Evolutionary conservation across 2,113 vertebrate species (phyloP).

Genomic region (Pao palembangensis): DNA sequence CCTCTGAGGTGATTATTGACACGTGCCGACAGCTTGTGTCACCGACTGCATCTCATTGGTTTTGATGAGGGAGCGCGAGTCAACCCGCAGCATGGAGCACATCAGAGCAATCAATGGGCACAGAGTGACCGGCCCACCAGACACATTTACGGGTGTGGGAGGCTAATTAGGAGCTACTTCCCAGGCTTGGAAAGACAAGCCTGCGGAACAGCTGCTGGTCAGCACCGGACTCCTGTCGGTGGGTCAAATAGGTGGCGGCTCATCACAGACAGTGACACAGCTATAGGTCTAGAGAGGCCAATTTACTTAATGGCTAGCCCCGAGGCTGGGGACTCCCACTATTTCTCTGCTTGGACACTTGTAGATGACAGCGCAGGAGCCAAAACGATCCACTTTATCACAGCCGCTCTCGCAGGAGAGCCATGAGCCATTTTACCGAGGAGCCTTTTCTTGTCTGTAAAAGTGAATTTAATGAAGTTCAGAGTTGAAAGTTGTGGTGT

Average conservation of each 20-base stretch:
- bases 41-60: constrained; percentile 46
- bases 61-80: constrained; percentile 64
- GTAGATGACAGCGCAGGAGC: constrained; percentile 61
- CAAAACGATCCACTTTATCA: constrained; percentile 64
- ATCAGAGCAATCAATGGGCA: constrained; percentile 72
- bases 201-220: constrained; percentile 77
- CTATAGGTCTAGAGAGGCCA: constrained; percentile 72
- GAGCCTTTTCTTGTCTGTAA: constrained; percentile 45
- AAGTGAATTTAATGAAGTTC: constrained; percentile 49
- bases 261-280: constrained; percentile 70
- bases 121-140: constrained; percentile 67
- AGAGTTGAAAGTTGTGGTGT: constrained; percentile 18
- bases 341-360: constrained; percentile 65
- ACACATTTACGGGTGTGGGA: constrained; percentile 80
- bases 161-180: constrained; percentile 79
- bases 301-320: constrained; percentile 75
- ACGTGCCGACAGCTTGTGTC: constrained; percentile 45
- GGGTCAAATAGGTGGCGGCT: constrained; percentile 76
- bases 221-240: constrained; percentile 70
- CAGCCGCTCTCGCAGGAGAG: constrained; percentile 43
- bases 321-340: constrained; percentile 58
- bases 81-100: constrained; percentile 54
- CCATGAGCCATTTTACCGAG: constrained; percentile 22
- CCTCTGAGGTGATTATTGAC: constrained; percentile 45
- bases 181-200: constrained; percentile 73